Base-by-base conservation (phyloP, 2,888 invertebrate genomes). In the Caenorhabditis japonica region DNA sequence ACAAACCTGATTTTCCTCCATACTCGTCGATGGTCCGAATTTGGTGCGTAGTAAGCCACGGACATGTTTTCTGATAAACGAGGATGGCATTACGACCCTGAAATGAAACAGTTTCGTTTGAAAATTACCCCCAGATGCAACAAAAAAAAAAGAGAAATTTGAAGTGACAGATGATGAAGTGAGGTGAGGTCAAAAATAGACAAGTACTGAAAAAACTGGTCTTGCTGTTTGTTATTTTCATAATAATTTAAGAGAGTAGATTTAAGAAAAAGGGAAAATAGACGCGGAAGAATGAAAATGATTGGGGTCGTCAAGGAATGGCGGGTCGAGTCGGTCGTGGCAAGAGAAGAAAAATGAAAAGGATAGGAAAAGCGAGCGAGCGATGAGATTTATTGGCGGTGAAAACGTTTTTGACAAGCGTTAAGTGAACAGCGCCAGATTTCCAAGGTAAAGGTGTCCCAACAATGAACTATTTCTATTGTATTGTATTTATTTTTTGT, bases 41-140 rank as follows among this genome's bases (percentile, higher is more conserved):
- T 83, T 84, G 38, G 61, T 81, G 38, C 81, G 76, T 12, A 84
- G 49, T 30, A 84, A 75, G 8, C 83, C 81, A 3, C 81, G 75
- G 25, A 84, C 83, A 56, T 80, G 84, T 56, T 83, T 83, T 53
- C 83, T 66, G 38, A 84, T 76, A 62, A 81, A 84, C 13, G 84
- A 83, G 15, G 79, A 74, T 39, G 76, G 77, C 77, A 77, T 77
- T 23, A 15, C 43, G 47, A 53, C 56, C 58, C 59, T 70, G 56
- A 13, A 72, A 53, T n/a, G n/a, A n/a, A n/a, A n/a, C n/a, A n/a
- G n/a, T n/a, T n/a, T n/a, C n/a, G 25, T 15, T 8, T 17, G 27
- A 21, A 15, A 51, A n/a, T n/a, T n/a, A n/a, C n/a, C n/a, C n/a
- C n/a, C n/a, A n/a, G n/a, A n/a, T n/a, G n/a, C n/a, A n/a, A n/a